Base-by-base conservation (phyloP, 2,113 vertebrate genomes). In the Carassius auratus region DNA sequence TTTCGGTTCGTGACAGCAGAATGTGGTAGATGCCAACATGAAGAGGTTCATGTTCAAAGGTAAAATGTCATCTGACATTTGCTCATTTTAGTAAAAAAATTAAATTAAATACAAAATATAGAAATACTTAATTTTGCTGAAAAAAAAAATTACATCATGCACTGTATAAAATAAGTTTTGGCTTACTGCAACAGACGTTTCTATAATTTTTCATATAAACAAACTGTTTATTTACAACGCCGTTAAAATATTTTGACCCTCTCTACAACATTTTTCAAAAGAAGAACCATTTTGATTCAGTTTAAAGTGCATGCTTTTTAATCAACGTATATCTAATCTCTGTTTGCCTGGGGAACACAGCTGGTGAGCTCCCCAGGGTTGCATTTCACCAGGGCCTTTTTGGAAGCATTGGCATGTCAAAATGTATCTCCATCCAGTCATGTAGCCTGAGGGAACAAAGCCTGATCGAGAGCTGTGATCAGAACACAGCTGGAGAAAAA, bases 381-480 rank as follows among this genome's bases (percentile, higher is more conserved):
- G 62, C 45, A 38, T 52, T 83, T 78, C 19, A 74, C 62, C 42
- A 80, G 17, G 33, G 38, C 85, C 57, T 59, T 86, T 79, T 64
- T 76, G 36, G 38, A 74, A 83, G 33, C 76, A 66, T 59, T 66
- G 33, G 26, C 23, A 26, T 33, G 74, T 84, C 80, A 84, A 73
- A 48, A 33, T 80, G 83, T 19, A 75, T 52, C 69, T 86, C 75
- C 23, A 79, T 74, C 55, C 36, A 80, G 6, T 50, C n/a, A 84
- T n/a, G 64, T 69, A 48, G 45, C 84, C 80, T 36, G 33, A 80
- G 83, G 84, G 76, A 64, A 86, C 75, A 75, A 64, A 52, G 36
- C 77, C 74, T 68, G 66, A 86, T 83, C 84, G 55, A 78, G 6
- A 64, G 38, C 64, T 86, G 62, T 78, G 71, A 82, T 78, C 79